phyloP scores from a whole-genome alignment of 2,113 vertebrate genomes.

The Pituophis catenifer region DNA sequence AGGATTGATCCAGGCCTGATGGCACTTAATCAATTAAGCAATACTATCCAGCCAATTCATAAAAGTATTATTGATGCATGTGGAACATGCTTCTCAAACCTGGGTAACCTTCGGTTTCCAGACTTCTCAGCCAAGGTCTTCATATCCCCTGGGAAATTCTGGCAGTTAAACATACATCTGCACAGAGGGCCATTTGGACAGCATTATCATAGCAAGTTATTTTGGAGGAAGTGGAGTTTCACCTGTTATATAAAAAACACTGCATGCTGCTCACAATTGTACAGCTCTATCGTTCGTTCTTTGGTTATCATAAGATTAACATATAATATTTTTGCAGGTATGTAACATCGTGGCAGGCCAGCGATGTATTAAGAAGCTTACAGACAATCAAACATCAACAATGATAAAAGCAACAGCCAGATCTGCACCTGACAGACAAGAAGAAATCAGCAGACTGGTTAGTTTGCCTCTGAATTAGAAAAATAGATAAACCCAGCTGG shows the following conservation, averaged over 20 bases:
- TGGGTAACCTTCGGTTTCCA: background rate
- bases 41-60: background rate
- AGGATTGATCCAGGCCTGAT: background rate
- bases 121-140: background rate
- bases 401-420: constrained; percentile 99
- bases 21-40: background rate
- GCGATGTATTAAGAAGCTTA: constrained; percentile 97
- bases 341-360: constrained; percentile 98
- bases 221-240: background rate
- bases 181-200: background rate
- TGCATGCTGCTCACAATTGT: background rate
- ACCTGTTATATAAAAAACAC: background rate
- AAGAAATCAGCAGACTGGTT: constrained; percentile 97
- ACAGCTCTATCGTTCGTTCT: background rate
- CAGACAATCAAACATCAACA: constrained; percentile 98
- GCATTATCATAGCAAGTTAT: background rate
- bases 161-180: background rate
- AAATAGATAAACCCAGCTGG: accelerated
- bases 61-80: background rate
- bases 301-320: accelerated
- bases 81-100: background rate
- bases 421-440: constrained; percentile 94
- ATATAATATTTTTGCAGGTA: constrained; percentile 72
- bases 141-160: background rate
- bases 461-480: constrained; percentile 57